Base-by-base conservation (phyloP, 2,888 invertebrate species). In the Dichetophora obliterata region DNA sequence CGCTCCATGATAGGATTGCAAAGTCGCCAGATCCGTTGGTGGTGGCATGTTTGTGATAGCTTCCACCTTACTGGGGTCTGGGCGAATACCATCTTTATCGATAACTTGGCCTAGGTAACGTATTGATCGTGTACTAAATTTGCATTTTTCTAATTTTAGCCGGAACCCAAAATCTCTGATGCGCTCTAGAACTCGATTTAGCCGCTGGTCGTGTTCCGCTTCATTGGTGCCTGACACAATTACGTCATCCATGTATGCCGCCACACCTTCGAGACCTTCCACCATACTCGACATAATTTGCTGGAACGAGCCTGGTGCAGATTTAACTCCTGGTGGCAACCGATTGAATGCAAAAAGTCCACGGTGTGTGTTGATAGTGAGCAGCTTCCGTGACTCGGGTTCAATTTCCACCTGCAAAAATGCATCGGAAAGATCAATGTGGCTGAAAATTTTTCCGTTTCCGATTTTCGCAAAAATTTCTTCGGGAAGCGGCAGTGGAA, bases 371-470 rank as follows among this genome's bases (percentile, higher is more conserved):
- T 77, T 77, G 14, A 77, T 77, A 3, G 75, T 68, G 2, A 77
- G 54, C 4, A 71, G 59, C 6, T 71, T 8, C 14, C 54, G 54
- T 16, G 65, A 75, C 34, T 48, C 27, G 0, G 75, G 61, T 4
- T 69, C 75, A 2, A 75, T 61, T 68, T 75, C n/a, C n/a, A 75
- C 69, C 34, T 78, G 73, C 5, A 78, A 31, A 19, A 70, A 77
- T 31, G 75, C 71, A 43, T 75, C 61, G 9, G 75, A 66, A 5
- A n/a, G n/a, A n/a, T n/a, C 75, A 6, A 77, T 77, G 68, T 77
- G 68, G 4, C 27, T 37, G 24, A 74, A 69, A 24, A 54, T 22
- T 69, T 37, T 66, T 31, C 65, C 63, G 43, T 52, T 52, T 24
- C 52, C 43, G n/a, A n/a, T n/a, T n/a, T n/a, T n/a, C n/a, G n/a